Base-by-base conservation (phyloP, 1,140 invertebrate genomes). In the Lasioglossum baleicum region DNA sequence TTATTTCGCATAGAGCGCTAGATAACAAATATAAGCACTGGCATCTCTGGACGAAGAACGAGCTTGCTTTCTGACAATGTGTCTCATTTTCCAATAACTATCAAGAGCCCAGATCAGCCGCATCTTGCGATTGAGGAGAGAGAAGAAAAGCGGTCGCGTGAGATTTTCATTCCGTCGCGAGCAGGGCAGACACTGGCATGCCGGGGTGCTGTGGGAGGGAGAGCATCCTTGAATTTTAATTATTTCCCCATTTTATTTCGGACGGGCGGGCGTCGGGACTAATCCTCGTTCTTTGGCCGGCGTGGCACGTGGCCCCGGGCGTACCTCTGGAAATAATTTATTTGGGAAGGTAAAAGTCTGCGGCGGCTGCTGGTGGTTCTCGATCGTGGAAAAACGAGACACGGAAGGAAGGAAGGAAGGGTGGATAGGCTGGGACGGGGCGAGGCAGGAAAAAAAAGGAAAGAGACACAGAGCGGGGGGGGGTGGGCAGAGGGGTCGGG, bases 191-290 rank as follows among this genome's bases (percentile, higher is more conserved):
- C 42, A 44, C 0, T 17, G 26, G 26, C 26, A 26, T 44, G 13
- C 20, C 3, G n/a, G 22, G 44, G 22, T 26, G 0, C 7, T 26
- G 40, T 0, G 15, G 42, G 15, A 13, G 10, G 13, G 56, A 40
- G 40, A 40, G 40, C 22, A 61, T 20, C 58, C 58, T 44, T 44
- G 72, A 74, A 74, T 74, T 74, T 74, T 74, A 74, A 74, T 74
- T 74, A 74, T 74, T 65, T 74, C 60, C 40, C 72, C 26, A 61
- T 48, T 64, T 74, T 74, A 48, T 44, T 22, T 26, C 48, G 67
- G 17, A 17, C 67, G 20, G 51, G 42, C 15, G 42, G 61, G 20
- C 48, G 70, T 71, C 53, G 15, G 11, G 58, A 60, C 56, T 61
- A 20, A 42, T 72, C 70, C 58, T 44, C 40, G n/a, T 72, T 58